phyloP scores from a whole-genome alignment of 2,113 vertebrate species.

The Xiphorhynchus elegans region DNA sequence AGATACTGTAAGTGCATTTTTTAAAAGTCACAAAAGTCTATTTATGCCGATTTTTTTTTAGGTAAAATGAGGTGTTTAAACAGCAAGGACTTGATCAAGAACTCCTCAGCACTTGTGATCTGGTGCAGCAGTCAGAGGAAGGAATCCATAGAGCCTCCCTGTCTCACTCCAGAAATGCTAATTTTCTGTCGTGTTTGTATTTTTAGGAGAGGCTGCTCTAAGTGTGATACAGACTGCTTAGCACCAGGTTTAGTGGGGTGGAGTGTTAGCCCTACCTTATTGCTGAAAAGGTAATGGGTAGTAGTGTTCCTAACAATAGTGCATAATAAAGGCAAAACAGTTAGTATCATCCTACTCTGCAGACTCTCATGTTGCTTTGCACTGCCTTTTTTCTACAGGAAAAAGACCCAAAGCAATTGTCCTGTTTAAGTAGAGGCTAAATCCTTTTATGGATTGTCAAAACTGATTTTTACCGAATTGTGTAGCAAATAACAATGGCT shows the following conservation, averaged over 20 bases:
- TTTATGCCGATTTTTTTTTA: not conserved
- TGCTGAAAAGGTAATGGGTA: not conserved
- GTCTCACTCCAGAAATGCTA: not conserved
- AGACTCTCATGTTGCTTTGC: not conserved
- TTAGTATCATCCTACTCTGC: not conserved
- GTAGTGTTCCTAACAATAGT: not conserved
- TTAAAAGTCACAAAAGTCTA: not conserved
- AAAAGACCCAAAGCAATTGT: not conserved
- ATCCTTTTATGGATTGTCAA: not conserved
- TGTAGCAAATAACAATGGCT: not conserved
- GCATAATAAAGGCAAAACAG: not conserved
- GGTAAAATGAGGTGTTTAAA: not conserved
- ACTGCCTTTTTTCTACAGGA: not conserved
- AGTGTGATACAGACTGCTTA: not conserved
- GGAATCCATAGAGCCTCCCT: not conserved
- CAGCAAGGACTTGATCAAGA: not conserved
- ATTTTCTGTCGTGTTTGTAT: not conserved
- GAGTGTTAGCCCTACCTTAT: not conserved
- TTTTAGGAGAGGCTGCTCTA: not conserved
- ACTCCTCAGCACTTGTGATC: not conserved
- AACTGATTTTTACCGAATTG: not conserved
- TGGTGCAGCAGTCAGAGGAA: not conserved
- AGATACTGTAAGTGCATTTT: not conserved
- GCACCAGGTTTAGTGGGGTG: not conserved
- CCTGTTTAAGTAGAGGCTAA: not conserved